Evolutionary conservation across 2,113 vertebrate species (phyloP).

Genomic region (Rana temporaria): DNA sequence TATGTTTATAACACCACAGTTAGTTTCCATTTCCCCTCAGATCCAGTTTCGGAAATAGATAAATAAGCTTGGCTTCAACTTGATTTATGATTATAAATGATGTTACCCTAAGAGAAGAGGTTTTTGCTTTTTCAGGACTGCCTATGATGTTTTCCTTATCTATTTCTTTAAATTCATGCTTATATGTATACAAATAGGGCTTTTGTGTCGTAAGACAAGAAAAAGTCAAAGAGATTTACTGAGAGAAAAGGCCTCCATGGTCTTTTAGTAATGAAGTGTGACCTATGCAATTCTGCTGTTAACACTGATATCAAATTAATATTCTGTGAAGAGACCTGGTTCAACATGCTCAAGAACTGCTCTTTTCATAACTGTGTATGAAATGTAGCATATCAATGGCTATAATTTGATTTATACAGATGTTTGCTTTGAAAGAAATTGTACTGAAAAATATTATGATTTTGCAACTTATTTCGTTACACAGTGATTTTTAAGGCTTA

Average conservation of each 20-base stretch:
- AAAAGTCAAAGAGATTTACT: constrained; percentile 37
- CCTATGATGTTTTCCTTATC: background rate
- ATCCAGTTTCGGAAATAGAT: too few species aligned
- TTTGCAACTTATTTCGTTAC: background rate
- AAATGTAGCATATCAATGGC: constrained; percentile 40
- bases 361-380: constrained; percentile 38
- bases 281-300: constrained; percentile 49
- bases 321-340: constrained; percentile 42
- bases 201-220: constrained; percentile 8
- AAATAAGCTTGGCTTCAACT: too few species aligned
- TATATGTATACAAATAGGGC: background rate
- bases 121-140: background rate
- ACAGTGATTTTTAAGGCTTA: background rate
- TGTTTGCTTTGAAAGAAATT: background rate
- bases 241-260: constrained; percentile 25
- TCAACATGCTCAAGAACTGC: constrained; percentile 30
- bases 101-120: background rate
- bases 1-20: too few species aligned
- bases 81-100: background rate
- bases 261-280: constrained; percentile 53
- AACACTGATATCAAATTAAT: constrained; percentile 55
- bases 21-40: too few species aligned
- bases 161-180: constrained; percentile 3
- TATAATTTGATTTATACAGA: constrained; percentile 48
- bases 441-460: background rate